A percentile compares a stretch with the other conserved stretches of the same genome.
phyloP scores from a whole-genome alignment of 2,797 vertebrate species.

The Mormyrops boulengeri region DNA sequence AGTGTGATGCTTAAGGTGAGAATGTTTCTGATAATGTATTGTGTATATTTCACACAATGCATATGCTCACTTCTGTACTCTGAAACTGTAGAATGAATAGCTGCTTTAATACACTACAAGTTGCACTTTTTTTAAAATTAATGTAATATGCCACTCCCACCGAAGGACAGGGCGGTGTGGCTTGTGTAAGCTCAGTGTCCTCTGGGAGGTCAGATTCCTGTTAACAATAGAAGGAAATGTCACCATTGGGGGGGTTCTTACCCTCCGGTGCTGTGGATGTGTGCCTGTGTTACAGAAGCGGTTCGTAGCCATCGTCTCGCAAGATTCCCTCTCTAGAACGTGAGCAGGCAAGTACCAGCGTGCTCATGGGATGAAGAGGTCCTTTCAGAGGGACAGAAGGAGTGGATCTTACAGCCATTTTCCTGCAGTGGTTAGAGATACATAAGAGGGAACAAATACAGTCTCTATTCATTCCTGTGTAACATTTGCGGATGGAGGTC shows the following conservation, averaged over 20 bases:
- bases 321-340: neutral
- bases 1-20: neutral
- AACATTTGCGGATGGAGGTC: neutral
- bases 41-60: neutral
- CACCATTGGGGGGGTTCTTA: conserved; percentile 43
- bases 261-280: conserved; percentile 16
- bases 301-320: neutral
- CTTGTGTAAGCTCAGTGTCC: neutral
- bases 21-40: neutral
- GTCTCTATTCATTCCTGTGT: neutral
- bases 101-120: neutral
- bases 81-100: neutral
- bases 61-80: neutral
- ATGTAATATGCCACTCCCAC: neutral
- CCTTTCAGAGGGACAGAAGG: neutral
- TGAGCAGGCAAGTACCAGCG: neutral
- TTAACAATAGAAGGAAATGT: conserved; percentile 56
- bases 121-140: neutral
- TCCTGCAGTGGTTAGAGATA: neutral
- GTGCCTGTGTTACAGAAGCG: neutral
- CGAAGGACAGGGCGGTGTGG: neutral
- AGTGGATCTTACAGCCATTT: neutral
- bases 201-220: conserved; percentile 25
- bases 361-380: neutral
- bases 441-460: neutral